Evolutionary conservation across 2,888 invertebrate genomes (phyloP), one percentile per base, ranked within the genome.

Genomic region (Caenorhabditis becei): DNA sequence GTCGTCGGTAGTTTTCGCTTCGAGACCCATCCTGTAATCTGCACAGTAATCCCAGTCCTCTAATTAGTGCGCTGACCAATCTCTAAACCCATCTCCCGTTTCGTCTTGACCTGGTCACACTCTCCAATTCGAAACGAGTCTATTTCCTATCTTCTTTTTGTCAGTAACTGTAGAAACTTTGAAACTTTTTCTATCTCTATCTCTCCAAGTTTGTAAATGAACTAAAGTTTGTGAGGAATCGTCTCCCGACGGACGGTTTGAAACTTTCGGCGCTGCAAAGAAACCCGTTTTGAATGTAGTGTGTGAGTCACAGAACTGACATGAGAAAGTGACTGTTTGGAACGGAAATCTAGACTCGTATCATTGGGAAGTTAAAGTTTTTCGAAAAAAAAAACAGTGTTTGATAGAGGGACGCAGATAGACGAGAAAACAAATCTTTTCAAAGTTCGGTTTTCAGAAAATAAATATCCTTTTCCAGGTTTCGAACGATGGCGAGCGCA

Each of bases 401-500:
- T 3, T 8, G 26, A 26, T 16, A 5, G 16, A 18, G n/a, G n/a
- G n/a, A n/a, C n/a, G n/a, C n/a, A n/a, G n/a, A n/a, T n/a, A n/a
- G n/a, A n/a, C 23, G 14, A 2, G 20, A 69, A 20, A 18, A 35
- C 32, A 20, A 37, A 37, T 51, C 37, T 59, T 20, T 35, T 59
- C 58, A 10, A 14, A 47, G 18, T 24, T 41, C 10, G 3, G 10
- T 37, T 18, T 59, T 24, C 23, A 24, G 35, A 35, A 35, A 35
- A 18, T 41, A 41, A 20, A 20, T 4, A 16, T 23, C 16, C 23
- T 2, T 4, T 67, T 75, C 1, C 63, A 81, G 81, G 71, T 77
- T 0, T 65, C 70, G 8, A 77, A 72, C 35, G 77, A 77, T 58
- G 77, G 71, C 1, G 67, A 72, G 1, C 44, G 77, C 1, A 77